Percentiles rank a stretch among this genome's conserved stretches.
Conservation (phyloP, 2,888 invertebrate species). For the Geotrupes spiniger region DNA sequence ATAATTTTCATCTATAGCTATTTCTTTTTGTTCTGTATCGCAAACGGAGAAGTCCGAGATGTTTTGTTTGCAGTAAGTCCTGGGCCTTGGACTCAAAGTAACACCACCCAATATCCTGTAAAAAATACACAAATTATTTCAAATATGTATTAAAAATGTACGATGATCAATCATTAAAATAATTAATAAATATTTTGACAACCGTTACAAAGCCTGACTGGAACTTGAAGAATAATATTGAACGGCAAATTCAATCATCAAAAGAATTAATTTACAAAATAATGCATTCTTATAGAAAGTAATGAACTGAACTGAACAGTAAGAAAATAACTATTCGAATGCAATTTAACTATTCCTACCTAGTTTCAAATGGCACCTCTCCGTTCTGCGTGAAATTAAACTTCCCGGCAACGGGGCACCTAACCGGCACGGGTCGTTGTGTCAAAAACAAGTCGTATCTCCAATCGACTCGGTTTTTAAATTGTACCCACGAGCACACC, state of each 20-base stretch:
- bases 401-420: slow-evolving; percentile 95
- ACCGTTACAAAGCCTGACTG: too few species aligned
- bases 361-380: slow-evolving; percentile 86
- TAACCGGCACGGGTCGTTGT: slow-evolving; percentile 86
- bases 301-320: too few species aligned
- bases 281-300: too few species aligned
- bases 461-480: slow-evolving; percentile 80
- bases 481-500: slow-evolving; percentile 93
- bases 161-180: too few species aligned
- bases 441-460: slow-evolving; percentile 82
- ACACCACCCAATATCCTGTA: slow-evolving; percentile 88
- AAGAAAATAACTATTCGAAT: too few species aligned
- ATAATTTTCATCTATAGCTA: slow-evolving; percentile 92
- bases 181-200: too few species aligned
- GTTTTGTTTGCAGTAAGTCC: slow-evolving; percentile 87
- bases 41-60: slow-evolving; percentile 96
- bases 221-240: too few species aligned
- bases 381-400: slow-evolving; percentile 91
- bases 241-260: too few species aligned
- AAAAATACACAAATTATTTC: neutral
- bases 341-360: too few species aligned
- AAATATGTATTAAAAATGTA: too few species aligned
- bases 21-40: slow-evolving; percentile 90
- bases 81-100: slow-evolving; percentile 88
- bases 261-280: too few species aligned